Evolutionary conservation across 2,888 invertebrate species (phyloP), one percentile per base, ranked within the genome.

Genomic region (Ectropis crepuscularia): DNA sequence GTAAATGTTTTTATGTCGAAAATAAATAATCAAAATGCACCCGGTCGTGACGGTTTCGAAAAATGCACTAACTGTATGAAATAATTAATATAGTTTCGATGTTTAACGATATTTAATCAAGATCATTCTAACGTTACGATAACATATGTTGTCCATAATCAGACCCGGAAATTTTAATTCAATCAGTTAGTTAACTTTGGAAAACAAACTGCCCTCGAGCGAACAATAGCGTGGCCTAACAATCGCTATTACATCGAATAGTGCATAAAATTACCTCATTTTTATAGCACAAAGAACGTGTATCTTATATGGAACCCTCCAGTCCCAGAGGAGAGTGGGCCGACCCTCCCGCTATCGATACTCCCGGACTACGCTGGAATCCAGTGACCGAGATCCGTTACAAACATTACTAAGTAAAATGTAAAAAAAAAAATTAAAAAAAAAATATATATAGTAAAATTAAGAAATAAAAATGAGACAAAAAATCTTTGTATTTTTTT

Each of bases 201-300:
- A 63, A 69, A 61, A 55, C 55, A 67, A 68, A 61, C 53, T 46
- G 42, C 70, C 70, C 68, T 61, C 65, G 10, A 59, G 57, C 53
- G 50, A 53, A 70, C 69, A 70, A 72, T 72, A 57, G 53, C 51
- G 55, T 51, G 45, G 53, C 62, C 69, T 63, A 69, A 70, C 65
- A 69, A 68, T 72, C 69, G 68, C 70, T 69, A 70, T 72, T 70
- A 70, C 79, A 79, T 77, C 75, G 82, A 79, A 85, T 83, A 89
- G 89, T 89, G 90, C 89, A 90, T 89, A 89, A 86, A 83, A 89
- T 88, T 88, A 86, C 85, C 86, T 87, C 86, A 86, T 88, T 88
- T 89, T 89, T 87, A 87, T 85, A 84, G 79, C 77, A 78, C 73
- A 72, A 74, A 77, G 78, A 78, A 81, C 83, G 82, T 86, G 85